phyloP scores from a whole-genome alignment of 1,140 invertebrate genomes.

The Microplitis demolitor region DNA sequence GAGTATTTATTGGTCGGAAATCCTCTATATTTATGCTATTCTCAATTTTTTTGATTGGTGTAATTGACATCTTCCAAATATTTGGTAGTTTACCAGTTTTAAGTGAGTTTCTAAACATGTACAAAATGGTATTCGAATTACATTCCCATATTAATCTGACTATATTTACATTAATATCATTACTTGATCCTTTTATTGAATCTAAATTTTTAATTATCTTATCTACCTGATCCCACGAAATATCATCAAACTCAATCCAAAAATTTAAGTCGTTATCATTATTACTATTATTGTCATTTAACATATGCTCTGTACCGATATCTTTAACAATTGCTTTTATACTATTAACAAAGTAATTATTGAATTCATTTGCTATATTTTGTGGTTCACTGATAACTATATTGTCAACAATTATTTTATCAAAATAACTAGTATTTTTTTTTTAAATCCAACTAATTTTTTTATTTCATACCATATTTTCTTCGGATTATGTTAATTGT shows the following conservation, averaged over 20 bases:
- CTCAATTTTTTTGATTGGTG: conserved; percentile 18
- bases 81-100: neutral
- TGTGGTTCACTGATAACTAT: neutral
- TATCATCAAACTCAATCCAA: neutral
- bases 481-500: neutral
- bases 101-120: neutral
- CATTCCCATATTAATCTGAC: neutral
- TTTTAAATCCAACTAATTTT: neutral
- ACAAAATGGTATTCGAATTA: neutral
- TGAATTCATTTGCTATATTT: neutral
- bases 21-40: conserved; percentile 27
- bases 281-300: neutral
- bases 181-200: neutral
- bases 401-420: neutral
- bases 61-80: neutral
- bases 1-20: conserved; percentile 30
- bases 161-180: neutral
- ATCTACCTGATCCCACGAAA: neutral
- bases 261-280: neutral
- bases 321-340: neutral
- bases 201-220: neutral
- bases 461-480: neutral
- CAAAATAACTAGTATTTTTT: neutral
- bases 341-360: neutral
- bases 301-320: neutral